phyloP scores from a whole-genome alignment of 2,113 vertebrate species.

The Nerophis ophidion region DNA sequence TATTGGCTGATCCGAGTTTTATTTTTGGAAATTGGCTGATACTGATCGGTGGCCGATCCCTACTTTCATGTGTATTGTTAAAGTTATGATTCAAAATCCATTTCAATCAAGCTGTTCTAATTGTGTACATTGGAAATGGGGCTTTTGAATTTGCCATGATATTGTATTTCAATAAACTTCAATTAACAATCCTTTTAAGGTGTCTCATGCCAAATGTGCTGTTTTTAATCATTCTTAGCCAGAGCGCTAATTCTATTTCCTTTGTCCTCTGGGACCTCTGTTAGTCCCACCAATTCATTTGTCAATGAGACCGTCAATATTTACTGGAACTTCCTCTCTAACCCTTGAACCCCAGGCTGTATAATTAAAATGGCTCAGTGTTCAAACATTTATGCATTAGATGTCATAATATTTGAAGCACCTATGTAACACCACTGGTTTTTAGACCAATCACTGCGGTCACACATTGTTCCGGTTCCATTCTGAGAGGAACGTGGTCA shows the following conservation, averaged over 20 bases:
- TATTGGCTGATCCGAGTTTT: too few species aligned
- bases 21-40: too few species aligned
- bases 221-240: not conserved
- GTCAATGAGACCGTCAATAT: conserved; percentile 42
- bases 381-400: not conserved
- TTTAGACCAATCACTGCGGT: not conserved
- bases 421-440: not conserved
- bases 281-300: conserved; percentile 41
- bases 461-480: not conserved
- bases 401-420: not conserved
- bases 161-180: not conserved
- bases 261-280: conserved; percentile 39
- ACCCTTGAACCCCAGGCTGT: conserved; percentile 31
- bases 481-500: not conserved
- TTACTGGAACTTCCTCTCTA: conserved; percentile 31
- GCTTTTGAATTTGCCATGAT: too few species aligned
- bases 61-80: too few species aligned
- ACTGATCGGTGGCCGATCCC: too few species aligned
- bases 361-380: not conserved
- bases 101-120: too few species aligned
- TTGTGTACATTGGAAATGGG: too few species aligned
- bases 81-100: too few species aligned
- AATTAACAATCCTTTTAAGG: not conserved
- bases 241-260: conserved; percentile 14
- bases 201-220: not conserved